Evolutionary conservation across 2,113 vertebrate genomes (phyloP).

Genomic region (Capreolus pygargus): DNA sequence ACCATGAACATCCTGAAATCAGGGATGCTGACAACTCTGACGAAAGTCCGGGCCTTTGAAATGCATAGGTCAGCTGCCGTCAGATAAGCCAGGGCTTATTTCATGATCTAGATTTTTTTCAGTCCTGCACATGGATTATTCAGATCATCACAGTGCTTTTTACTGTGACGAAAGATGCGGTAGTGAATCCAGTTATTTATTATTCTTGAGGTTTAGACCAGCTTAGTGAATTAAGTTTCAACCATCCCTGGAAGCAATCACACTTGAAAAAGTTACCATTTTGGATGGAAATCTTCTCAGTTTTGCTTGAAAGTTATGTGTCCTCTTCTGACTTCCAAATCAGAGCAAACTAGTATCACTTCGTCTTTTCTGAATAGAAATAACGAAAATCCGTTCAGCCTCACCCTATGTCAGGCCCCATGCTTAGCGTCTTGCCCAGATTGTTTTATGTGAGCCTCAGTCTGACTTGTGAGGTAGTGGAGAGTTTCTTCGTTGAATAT

Average conservation of each 20-base stretch:
- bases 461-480: too few relatives aligned
- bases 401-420: accelerated
- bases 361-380: neutral
- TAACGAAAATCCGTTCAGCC: accelerated
- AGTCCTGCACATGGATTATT: neutral
- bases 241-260: neutral
- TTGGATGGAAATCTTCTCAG: neutral
- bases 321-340: neutral
- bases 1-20: neutral
- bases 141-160: accelerated
- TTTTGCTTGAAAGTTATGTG: neutral
- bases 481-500: accelerated
- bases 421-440: neutral
- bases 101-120: neutral
- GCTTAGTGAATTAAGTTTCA: neutral
- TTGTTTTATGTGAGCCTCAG: neutral
- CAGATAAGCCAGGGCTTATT: neutral
- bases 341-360: neutral
- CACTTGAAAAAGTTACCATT: neutral
- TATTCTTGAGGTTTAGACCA: neutral
- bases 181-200: neutral
- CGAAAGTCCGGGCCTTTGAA: neutral
- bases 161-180: neutral
- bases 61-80: neutral
- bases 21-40: neutral